Evolutionary conservation across 2,113 vertebrate genomes (phyloP).

Genomic region (Heterocephalus glaber): DNA sequence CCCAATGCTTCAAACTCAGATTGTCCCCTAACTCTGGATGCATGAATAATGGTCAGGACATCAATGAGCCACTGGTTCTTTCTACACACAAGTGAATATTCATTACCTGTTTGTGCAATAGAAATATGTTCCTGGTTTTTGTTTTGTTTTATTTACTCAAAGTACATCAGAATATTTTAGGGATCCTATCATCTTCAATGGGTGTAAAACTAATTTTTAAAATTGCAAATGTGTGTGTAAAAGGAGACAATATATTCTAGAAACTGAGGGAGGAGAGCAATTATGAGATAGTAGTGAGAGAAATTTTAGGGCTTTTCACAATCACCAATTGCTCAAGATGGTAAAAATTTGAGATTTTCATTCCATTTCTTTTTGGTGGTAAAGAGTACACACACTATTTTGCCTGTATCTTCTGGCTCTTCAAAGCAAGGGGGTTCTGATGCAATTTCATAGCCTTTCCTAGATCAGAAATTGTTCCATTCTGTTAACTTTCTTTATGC

Average conservation of each 20-base stretch:
- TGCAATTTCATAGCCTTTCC: not conserved
- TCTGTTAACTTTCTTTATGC: slow-evolving; percentile 26
- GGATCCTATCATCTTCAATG: not conserved
- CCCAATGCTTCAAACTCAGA: not conserved
- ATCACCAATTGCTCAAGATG: not conserved
- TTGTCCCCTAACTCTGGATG: not conserved
- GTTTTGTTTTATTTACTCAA: slow-evolving; percentile 9
- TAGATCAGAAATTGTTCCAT: not conserved
- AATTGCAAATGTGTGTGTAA: not conserved
- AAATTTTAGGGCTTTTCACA: not conserved
- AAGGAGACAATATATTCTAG: not conserved
- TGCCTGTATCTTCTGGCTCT: not conserved
- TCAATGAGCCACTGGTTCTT: not conserved
- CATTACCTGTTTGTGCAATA: not conserved
- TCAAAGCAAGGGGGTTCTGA: not conserved
- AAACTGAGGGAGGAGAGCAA: not conserved
- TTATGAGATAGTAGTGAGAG: not conserved
- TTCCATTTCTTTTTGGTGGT: not conserved
- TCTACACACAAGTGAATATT: not conserved
- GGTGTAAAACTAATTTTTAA: slow-evolving; percentile 22
- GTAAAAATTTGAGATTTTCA: not conserved
- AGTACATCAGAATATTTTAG: not conserved
- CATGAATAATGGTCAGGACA: too few relatives aligned
- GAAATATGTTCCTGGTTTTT: not conserved
- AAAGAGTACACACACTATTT: not conserved